These are phyloP conservation scores for Sturnira hondurensis DNA, from an alignment of 2,113 vertebrate genomes.

Conservation along the genomic window DNA sequence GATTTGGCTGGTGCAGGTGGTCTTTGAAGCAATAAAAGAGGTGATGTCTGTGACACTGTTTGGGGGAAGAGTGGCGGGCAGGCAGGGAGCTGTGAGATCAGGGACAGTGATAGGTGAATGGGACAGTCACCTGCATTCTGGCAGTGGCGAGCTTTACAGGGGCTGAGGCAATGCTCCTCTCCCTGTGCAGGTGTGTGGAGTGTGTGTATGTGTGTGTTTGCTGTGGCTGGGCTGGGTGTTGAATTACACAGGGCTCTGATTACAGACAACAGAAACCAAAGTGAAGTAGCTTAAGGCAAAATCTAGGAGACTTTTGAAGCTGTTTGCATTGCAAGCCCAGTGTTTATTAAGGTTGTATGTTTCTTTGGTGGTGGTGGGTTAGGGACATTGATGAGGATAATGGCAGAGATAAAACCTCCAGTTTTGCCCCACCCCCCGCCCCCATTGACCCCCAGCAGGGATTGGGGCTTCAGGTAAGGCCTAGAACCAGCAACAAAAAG, in stretches of 20 bases:
- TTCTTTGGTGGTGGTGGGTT: background rate
- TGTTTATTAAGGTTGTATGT: background rate
- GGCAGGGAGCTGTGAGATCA: background rate
- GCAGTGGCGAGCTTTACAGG: background rate
- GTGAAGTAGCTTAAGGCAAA: background rate
- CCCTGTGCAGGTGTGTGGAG: background rate
- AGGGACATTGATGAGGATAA: background rate
- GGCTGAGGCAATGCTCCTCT: background rate
- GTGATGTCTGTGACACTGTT: background rate
- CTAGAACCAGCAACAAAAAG: background rate
- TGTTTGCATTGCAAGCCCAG: background rate
- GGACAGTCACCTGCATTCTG: background rate
- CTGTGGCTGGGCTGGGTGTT: background rate
- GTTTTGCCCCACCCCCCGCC: background rate
- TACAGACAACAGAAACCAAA: background rate
- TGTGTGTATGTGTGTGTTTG: background rate
- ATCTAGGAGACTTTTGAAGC: background rate
- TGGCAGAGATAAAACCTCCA: background rate
- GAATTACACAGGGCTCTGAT: background rate
- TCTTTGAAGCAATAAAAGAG: background rate
- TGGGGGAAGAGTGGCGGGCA: background rate
- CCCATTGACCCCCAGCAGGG: background rate
- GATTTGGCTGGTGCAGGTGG: background rate
- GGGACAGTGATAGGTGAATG: background rate
- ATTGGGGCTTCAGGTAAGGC: background rate